phyloP scores from a whole-genome alignment of 2,797 vertebrate genomes.

The Chiroxiphia lanceolata region DNA sequence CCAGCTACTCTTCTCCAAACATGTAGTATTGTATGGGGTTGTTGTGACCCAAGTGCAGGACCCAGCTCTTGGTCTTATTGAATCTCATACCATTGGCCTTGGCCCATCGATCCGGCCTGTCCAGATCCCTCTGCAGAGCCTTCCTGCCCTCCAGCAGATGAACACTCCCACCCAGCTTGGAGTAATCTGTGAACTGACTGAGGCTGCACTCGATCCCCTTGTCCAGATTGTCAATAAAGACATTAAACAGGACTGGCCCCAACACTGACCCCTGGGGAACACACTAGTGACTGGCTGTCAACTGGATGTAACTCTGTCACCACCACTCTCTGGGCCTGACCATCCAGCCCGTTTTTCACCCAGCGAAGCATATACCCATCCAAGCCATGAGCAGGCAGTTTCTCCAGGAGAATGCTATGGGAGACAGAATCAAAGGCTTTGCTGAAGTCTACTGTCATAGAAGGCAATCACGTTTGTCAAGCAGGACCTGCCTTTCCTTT shows the following conservation, averaged over 20 bases:
- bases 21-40: not conserved
- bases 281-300: not conserved
- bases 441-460: not conserved
- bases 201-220: not conserved
- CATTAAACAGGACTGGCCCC: not conserved
- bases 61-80: not conserved
- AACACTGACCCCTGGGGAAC: not conserved
- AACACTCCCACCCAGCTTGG: not conserved
- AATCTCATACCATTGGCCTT: not conserved
- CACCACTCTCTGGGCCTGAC: not conserved
- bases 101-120: not conserved
- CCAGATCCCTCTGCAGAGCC: not conserved
- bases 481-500: not conserved
- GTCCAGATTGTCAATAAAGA: not conserved
- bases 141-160: not conserved
- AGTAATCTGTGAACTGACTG: not conserved
- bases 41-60: not conserved
- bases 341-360: not conserved
- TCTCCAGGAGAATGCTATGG: not conserved
- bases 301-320: not conserved
- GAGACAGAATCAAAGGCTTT: not conserved
- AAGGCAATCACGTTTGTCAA: not conserved
- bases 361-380: not conserved
- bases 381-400: not conserved
- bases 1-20: not conserved